A percentile compares a stretch with the other conserved stretches of the same genome.
These are phyloP conservation scores for Dolichallabes microphthalmus DNA, from an alignment of 2,113 vertebrate species.

Conservation along the genomic window DNA sequence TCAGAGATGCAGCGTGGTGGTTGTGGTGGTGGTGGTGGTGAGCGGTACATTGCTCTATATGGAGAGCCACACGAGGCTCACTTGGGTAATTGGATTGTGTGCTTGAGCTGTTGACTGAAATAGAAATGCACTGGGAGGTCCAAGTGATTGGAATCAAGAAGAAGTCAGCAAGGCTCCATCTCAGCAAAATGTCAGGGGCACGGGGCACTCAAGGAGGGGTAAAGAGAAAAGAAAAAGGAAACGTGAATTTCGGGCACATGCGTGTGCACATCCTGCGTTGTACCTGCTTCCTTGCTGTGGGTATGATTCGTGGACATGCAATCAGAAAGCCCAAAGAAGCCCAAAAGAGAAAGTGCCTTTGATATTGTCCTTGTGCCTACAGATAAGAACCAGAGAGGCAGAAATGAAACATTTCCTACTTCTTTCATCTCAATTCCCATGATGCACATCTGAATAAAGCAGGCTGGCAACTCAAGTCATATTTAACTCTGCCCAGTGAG, in stretches of 20 bases:
- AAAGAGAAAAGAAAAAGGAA: neutral
- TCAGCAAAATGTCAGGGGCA: slow-evolving; percentile 52
- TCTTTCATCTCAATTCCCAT: slow-evolving; percentile 40
- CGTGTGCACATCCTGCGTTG: neutral
- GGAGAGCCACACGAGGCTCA: slow-evolving; percentile 27
- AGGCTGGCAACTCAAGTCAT: slow-evolving; percentile 18
- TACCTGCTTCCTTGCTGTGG: slow-evolving; percentile 1
- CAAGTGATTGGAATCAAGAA: slow-evolving; percentile 48
- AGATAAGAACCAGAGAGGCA: slow-evolving; percentile 35
- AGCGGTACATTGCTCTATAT: slow-evolving; percentile 26
- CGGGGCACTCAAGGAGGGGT: neutral
- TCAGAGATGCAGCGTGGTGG: slow-evolving; percentile 35
- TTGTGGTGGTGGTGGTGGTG: slow-evolving; percentile 23
- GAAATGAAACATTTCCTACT: slow-evolving; percentile 42
- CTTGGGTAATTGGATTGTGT: slow-evolving; percentile 59
- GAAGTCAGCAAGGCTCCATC: slow-evolving; percentile 50
- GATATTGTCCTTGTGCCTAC: slow-evolving; percentile 17
- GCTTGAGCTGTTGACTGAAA: slow-evolving; percentile 56
- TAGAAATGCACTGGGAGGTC: slow-evolving; percentile 49
- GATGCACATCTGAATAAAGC: slow-evolving; percentile 45
- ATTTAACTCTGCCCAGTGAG: slow-evolving; percentile 23
- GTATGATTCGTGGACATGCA: slow-evolving; percentile 8
- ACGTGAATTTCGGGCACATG: neutral
- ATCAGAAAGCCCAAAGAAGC: slow-evolving; percentile 4
- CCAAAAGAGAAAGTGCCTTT: slow-evolving; percentile 14